Evolutionary conservation across 2,797 vertebrate genomes (phyloP).

Genomic region (Falco columbarius): DNA sequence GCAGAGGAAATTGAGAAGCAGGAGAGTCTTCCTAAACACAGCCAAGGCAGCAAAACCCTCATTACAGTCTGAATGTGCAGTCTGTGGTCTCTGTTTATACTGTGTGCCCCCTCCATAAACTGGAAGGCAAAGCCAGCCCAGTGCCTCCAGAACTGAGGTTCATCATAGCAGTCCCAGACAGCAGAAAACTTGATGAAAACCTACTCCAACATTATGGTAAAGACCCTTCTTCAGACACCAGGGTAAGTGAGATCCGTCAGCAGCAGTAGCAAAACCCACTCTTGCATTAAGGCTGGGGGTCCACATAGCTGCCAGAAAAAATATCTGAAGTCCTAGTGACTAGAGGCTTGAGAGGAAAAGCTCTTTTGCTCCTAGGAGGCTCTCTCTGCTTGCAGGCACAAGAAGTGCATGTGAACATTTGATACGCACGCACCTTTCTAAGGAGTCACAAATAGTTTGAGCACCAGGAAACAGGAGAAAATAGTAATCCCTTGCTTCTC

Average conservation of each 20-base stretch:
- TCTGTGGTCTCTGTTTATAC: not conserved
- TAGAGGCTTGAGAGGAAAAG: not conserved
- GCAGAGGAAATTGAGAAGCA: conserved; percentile 24
- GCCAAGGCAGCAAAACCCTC: conserved; percentile 19
- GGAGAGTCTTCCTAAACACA: not conserved
- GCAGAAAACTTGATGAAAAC: not conserved
- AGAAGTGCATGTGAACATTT: not conserved
- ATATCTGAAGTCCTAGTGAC: not conserved
- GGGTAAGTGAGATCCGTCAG: not conserved
- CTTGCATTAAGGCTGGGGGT: not conserved
- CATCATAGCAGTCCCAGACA: not conserved
- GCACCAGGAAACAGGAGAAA: not conserved
- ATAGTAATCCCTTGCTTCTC: not conserved
- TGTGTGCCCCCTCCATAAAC: not conserved
- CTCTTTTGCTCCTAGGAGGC: not conserved
- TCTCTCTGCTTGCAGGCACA: not conserved
- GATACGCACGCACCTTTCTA: not conserved
- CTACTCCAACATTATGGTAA: not conserved
- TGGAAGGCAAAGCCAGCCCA: not conserved
- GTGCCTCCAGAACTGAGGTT: not conserved
- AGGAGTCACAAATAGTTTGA: not conserved
- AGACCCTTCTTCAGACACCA: not conserved
- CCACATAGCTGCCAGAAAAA: not conserved
- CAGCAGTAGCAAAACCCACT: not conserved
- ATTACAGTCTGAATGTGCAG: not conserved